Evolutionary conservation across 2,113 vertebrate genomes (phyloP).

Genomic region (Tonatia bakeri): DNA sequence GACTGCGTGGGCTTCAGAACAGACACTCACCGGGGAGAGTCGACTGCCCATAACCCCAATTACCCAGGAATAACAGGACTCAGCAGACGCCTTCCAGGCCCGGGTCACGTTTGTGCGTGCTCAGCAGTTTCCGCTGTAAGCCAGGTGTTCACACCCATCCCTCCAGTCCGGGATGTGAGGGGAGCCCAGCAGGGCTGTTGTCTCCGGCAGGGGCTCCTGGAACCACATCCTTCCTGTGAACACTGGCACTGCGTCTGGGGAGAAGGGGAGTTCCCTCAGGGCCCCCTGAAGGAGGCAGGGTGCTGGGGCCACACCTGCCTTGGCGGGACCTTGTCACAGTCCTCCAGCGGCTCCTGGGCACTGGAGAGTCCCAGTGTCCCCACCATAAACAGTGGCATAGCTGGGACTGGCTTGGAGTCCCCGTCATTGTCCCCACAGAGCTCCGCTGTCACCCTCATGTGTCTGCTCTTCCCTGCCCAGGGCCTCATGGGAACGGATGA

Average conservation of each 20-base stretch:
- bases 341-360: neutral
- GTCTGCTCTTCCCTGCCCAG: neutral
- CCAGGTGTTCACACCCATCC: slow-evolving; percentile 67
- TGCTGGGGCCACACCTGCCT: accelerated
- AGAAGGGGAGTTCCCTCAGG: neutral
- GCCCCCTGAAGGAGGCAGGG: neutral
- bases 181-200: neutral
- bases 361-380: neutral
- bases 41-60: slow-evolving; percentile 72
- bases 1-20: slow-evolving; percentile 23
- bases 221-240: neutral
- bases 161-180: neutral
- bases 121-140: slow-evolving; percentile 71
- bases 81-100: slow-evolving; percentile 29
- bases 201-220: neutral
- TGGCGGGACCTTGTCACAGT: accelerated
- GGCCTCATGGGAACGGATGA: neutral
- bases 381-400: accelerated
- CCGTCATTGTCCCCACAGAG: accelerated
- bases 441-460: no score
- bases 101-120: slow-evolving; percentile 40
- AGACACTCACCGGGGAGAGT: slow-evolving; percentile 63
- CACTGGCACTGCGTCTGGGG: neutral
- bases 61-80: slow-evolving; percentile 70
- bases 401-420: no score